Evolutionary conservation across 2,797 vertebrate species (phyloP), one percentile per base, ranked within the genome.

Genomic region (Sebastiscus albofasciatus): DNA sequence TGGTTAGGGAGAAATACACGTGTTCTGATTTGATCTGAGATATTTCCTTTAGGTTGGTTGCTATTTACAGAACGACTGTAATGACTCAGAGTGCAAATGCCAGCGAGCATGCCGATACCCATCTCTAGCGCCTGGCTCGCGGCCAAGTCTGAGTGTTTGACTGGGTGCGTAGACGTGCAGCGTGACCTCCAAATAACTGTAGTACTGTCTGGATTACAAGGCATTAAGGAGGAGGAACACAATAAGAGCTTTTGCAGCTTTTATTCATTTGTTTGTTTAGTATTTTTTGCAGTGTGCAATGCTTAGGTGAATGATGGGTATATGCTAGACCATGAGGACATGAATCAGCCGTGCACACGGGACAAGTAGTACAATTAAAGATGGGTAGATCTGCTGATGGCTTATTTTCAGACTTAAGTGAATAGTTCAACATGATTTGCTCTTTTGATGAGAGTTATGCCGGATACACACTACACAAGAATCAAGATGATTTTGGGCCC

Each of bases 11-110:
- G 87, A 92, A 92, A 74, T 84, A 89, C 84, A 78, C 83, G 72
- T 92, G 89, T 68, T 87, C 86, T 83, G 93, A 95, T 95, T 91
- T 83, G 87, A 93, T 91, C 89, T 87, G 79, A 77, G 83, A 93
- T 84, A 90, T 93, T 95, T 95, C 92, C 93, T 93, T 80, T 85
- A 70, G 79, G 83, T 80, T 79, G 81, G 90, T 88, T 94, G 88
- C 94, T 96, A 95, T 95, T 96, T 95, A 88, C 91, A 94, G 93
- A 92, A 87, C 85, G 64, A 54, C 91, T 81, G 91, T 93, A 94
- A 94, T 93, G 89, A 90, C 88, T 91, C 86, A 84, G 84, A 92
- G 81, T 54, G 74, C 83, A 88, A 93, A 92, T 67, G 80, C 90
- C 90, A 91, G 86, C 49, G 9, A 92, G 90, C 82, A 9, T 87